Conservation (phyloP, 1,140 invertebrate genomes). For the Hydropsyche tenuis region DNA sequence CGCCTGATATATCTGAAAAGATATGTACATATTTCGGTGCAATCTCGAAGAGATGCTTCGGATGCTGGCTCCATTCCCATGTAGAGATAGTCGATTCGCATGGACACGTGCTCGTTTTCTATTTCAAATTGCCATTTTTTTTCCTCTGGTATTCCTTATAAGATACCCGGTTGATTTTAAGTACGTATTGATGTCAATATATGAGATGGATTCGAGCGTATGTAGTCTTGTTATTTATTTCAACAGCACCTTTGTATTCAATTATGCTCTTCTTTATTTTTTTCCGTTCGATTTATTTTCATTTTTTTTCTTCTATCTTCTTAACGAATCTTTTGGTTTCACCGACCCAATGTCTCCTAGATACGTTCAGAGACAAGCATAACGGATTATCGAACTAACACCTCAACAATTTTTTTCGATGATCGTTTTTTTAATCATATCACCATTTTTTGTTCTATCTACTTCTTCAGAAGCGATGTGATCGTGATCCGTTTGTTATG, state of each 20-base stretch:
- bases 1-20: conserved; percentile 16
- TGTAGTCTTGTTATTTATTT: not conserved
- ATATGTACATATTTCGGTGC: conserved; percentile 27
- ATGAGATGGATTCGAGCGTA: not conserved
- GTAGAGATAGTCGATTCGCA: not conserved
- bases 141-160: not conserved
- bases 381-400: conserved; percentile 28
- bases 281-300: conserved; percentile 4
- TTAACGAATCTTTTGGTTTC: not conserved
- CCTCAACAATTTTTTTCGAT: conserved; percentile 1
- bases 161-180: not conserved
- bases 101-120: not conserved
- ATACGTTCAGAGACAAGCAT: not conserved
- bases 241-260: not conserved
- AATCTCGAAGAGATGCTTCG: not conserved
- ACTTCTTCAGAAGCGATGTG: conserved; percentile 20
- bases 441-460: conserved; percentile 5
- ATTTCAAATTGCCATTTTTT: conserved; percentile 7
- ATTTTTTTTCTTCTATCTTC: not conserved
- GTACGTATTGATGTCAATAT: not conserved
- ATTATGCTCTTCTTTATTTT: not conserved
- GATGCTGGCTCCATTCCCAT: too few relatives aligned
- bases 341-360: not conserved
- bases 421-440: not conserved
- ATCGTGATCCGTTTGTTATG: conserved; percentile 25